phyloP scores from a whole-genome alignment of 2,113 vertebrate species.

The Ivindomyrus marchei region DNA sequence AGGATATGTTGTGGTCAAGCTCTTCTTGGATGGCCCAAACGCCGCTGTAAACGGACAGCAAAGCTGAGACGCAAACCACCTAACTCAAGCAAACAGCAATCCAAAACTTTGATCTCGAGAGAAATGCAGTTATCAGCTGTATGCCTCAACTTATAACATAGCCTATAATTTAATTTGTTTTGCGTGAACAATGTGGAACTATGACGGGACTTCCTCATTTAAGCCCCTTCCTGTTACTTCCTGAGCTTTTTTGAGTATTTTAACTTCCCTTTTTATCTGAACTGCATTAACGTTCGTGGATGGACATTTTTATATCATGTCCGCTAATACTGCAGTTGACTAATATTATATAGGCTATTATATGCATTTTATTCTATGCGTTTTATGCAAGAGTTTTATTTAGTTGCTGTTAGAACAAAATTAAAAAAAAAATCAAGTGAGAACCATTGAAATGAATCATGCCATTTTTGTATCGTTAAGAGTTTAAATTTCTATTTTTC shows the following conservation, averaged over 20 bases:
- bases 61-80: neutral
- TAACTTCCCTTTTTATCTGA: conserved; percentile 34
- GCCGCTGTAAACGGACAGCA: conserved; percentile 10
- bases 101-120: neutral
- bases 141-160: neutral
- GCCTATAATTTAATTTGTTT: neutral
- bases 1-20: conserved; percentile 37
- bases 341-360: neutral
- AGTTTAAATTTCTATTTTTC: neutral
- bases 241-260: conserved; percentile 27
- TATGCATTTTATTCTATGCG: neutral
- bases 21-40: conserved; percentile 34
- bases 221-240: conserved; percentile 37
- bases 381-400: neutral
- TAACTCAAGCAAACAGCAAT: neutral
- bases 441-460: neutral
- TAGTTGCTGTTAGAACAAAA: neutral
- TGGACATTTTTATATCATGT: neutral
- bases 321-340: neutral
- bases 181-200: conserved; percentile 25
- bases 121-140: neutral
- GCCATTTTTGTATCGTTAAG: neutral
- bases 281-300: neutral
- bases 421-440: neutral
- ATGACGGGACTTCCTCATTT: conserved; percentile 42